Base-by-base conservation (phyloP, 2,888 invertebrate species). In the Brenthis hecate region DNA sequence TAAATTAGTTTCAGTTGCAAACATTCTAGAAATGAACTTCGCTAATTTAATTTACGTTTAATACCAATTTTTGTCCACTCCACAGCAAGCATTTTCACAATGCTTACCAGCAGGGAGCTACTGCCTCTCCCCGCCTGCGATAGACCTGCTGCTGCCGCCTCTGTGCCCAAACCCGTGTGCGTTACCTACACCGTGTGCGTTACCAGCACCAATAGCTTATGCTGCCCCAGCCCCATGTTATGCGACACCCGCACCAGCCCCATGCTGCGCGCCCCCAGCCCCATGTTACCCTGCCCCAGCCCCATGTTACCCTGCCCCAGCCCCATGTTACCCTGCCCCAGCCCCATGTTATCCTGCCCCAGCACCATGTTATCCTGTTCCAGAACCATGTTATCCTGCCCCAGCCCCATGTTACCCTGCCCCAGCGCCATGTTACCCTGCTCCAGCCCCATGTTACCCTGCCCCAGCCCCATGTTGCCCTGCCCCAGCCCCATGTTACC, bases 91-190 rank as follows among this genome's bases (percentile, higher is more conserved):
- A 68, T 70, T 71, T 28, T 67, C 73, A 6, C 73, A 72, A 71
- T 75, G 76, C 71, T 63, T 78, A 65, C 74, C 75, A 62, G 72
- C 74, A 63, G 67, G 73, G 4, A 70, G 73, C 11, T 68, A 71
- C 70, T 71, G 74, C 51, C 67, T 76, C 6, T 69, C 74, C 5
- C 74, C 75, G 54, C 84, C 48, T 6, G 81, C 80, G 1, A 75
- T 82, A 3, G 72, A 77, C 0, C 72, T 83, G 0, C 78, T 84
- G 1, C 23, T 76, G 16, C 72, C 74, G 1, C 68, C 72, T 8
- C 68, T 67, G 16, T 56, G 72, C 8, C 64, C 70, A 3, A 56
- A 19, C 19, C 48, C 47, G 1, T 54, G 23, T 13, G 54, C 54
- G 0, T 4, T 54, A 13, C 54, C 54, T 28, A 28, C 62, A 0